Conservation (phyloP, 1,140 invertebrate species). For the Galleria mellonella region DNA sequence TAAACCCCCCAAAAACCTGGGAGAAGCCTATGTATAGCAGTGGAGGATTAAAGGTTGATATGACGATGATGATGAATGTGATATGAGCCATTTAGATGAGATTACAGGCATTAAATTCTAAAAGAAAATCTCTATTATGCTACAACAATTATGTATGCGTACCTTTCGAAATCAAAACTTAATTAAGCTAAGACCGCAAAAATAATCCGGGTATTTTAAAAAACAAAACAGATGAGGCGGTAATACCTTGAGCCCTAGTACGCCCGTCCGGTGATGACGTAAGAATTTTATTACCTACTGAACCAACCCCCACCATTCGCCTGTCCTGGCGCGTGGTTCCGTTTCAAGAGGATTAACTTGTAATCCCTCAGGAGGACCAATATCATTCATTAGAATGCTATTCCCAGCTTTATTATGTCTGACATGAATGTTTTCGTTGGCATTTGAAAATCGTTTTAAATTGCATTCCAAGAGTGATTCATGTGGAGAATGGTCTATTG, state of each 20-base stretch:
- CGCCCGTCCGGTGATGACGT: slow-evolving; percentile 39
- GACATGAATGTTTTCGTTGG: slow-evolving; percentile 43
- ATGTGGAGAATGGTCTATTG: slow-evolving; percentile 12
- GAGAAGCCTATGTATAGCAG: too few relatives aligned
- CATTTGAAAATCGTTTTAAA: slow-evolving; percentile 34
- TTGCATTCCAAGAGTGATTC: slow-evolving; percentile 29
- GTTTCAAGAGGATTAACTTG: slow-evolving; percentile 68
- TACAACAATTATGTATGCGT: too few relatives aligned
- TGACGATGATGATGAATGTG: too few relatives aligned
- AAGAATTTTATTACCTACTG: slow-evolving; percentile 58
- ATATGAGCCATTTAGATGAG: too few relatives aligned
- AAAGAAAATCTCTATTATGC: slow-evolving; percentile 2
- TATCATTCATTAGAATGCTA: slow-evolving; percentile 69
- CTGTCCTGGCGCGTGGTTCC: slow-evolving; percentile 20
- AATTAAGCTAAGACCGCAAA: slow-evolving; percentile 17
- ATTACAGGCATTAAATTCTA: too few relatives aligned
- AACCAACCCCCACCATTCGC: slow-evolving; percentile 16
- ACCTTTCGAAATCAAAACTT: slow-evolving; percentile 14
- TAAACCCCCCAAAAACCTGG: too few relatives aligned
- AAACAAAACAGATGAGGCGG: slow-evolving; percentile 35
- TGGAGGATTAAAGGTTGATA: too few relatives aligned
- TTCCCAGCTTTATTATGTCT: slow-evolving; percentile 58
- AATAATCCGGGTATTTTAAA: slow-evolving; percentile 28
- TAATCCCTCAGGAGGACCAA: slow-evolving; percentile 63
- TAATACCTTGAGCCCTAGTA: slow-evolving; percentile 31